Evolutionary conservation across 2,888 invertebrate species (phyloP), one percentile per base, ranked within the genome.

Genomic region (Campoplex capitator): DNA sequence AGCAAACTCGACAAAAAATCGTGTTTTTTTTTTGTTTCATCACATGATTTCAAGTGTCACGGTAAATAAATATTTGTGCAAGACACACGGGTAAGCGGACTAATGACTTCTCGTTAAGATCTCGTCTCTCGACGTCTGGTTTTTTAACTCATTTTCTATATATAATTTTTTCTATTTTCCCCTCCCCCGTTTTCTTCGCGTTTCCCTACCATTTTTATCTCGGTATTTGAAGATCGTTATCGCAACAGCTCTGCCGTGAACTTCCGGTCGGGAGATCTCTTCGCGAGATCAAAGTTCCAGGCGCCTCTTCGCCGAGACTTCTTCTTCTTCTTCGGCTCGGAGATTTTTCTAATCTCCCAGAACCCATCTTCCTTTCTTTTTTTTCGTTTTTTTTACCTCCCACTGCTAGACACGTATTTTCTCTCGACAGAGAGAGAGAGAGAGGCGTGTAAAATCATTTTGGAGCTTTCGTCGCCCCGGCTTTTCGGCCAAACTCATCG

Each of bases 261-360:
- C 84, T 87, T 87, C 87, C 87, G 87, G 87, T 83, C 73, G 70
- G 28, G 51, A 84, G 71, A 84, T 87, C 84, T 79, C 79, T 45
- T 51, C 79, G 45, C 71, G 75, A 87, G 84, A 87, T 87, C 84
- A 82, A 87, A 87, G 82, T 83, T 83, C 76, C 71, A 71, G 86
- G 79, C 87, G 87, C 84, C 84, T 65, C 82, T 51, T 32, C 42
- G 48, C 42, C 79, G 86, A 80, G 68, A 70, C 75, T 76, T 23
- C 23, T 23, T 23, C 23, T 23, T 23, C 23, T 23, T 23, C 23
- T 23, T 23, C 76, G 51, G 51, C 84, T 76, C 71, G 42, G 71
- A 80, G 70, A 76, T 70, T 81, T 70, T 70, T 74, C 68, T 78
- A 77, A 82, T 84, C 87, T 84, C 75, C 45, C 65, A 54, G 65